Conservation (phyloP, 1,140 invertebrate genomes). For the Ceratina japonica region DNA sequence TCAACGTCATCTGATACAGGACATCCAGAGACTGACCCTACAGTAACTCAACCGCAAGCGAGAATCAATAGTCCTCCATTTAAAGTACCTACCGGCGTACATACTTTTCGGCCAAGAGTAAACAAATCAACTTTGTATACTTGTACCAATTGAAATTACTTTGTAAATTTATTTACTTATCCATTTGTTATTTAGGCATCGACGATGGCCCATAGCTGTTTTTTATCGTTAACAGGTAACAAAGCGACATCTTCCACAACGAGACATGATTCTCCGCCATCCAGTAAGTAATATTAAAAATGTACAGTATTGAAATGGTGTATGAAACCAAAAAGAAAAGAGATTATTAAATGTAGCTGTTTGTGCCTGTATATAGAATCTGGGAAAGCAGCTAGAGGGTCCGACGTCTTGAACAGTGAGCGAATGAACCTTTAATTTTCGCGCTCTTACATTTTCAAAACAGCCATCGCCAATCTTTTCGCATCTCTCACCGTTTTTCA, state of each 20-base stretch:
- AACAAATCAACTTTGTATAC: too few relatives aligned
- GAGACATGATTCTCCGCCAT: constrained; percentile 76
- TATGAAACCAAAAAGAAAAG: not conserved
- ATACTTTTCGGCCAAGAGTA: too few relatives aligned
- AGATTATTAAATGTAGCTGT: constrained; percentile 19
- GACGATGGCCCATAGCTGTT: constrained; percentile 85
- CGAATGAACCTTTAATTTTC: constrained; percentile 44
- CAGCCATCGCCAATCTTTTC: not conserved
- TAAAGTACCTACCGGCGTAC: too few relatives aligned
- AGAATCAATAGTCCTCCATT: too few relatives aligned
- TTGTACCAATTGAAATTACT: not conserved
- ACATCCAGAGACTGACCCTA: too few relatives aligned
- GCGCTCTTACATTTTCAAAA: constrained; percentile 25
- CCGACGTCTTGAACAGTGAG: constrained; percentile 91
- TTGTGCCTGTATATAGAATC: constrained; percentile 83
- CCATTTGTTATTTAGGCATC: constrained; percentile 75
- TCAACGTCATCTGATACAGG: too few relatives aligned
- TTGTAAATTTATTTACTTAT: not conserved
- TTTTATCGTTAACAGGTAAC: constrained; percentile 81
- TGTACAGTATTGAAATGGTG: constrained; percentile 11
- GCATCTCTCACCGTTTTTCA: constrained; percentile 45
- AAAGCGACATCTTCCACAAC: constrained; percentile 78
- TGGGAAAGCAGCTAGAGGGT: constrained; percentile 86
- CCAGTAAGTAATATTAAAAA: constrained; percentile 77
- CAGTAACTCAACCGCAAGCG: too few relatives aligned